Base-by-base conservation (phyloP, 1,140 invertebrate species). In the Pinna nobilis region DNA sequence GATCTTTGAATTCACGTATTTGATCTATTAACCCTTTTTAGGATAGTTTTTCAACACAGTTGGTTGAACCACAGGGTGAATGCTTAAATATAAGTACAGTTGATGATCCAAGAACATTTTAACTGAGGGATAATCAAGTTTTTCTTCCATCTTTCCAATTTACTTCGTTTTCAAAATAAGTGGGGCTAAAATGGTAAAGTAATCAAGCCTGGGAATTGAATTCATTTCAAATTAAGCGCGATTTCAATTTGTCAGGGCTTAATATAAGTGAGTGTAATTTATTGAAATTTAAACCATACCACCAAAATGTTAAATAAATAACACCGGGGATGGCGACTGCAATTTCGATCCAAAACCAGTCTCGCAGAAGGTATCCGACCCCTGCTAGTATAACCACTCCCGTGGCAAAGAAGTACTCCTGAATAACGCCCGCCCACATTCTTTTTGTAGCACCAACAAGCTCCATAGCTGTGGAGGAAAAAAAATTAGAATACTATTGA, bases 281-380 rank as follows among this genome's bases (percentile, higher is more conserved):
- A 37, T n/a, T 33, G 25, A 35, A 1, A 2, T n/a, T 28, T 15
- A 23, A 5, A 9, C 5, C 70, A 57, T 73, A 80, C 78, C 68
- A 73, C 75, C 78, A 77, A 39, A 70, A 77, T 2, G 63, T 5
- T 0, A 96, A 77, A 70, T 95, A 91, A 11, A 94, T 80, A 13
- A 93, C 84, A 0, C 93, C 92, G 13, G 94, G 94, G 30, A 94
- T 84, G 0, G 94, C 94, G 53, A 95, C 91, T 0, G 92, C 92
- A 74, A 95, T 88, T 89, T 95, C 94, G 61, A 94, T 94, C 59
- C 91, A 90, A 3, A 91, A 89, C 94, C 94, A 96, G 35, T 92
- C 66, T 20, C 92, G 90, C 2, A 94, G 89, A 64, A 92, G 92
- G 81, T 93, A 92, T n/a, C 91, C 92, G 50, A 94, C 91, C 0